Evolutionary conservation across 2,888 invertebrate genomes (phyloP), one percentile per base, ranked within the genome.

Genomic region (Hirtodrosophila alboralis): DNA sequence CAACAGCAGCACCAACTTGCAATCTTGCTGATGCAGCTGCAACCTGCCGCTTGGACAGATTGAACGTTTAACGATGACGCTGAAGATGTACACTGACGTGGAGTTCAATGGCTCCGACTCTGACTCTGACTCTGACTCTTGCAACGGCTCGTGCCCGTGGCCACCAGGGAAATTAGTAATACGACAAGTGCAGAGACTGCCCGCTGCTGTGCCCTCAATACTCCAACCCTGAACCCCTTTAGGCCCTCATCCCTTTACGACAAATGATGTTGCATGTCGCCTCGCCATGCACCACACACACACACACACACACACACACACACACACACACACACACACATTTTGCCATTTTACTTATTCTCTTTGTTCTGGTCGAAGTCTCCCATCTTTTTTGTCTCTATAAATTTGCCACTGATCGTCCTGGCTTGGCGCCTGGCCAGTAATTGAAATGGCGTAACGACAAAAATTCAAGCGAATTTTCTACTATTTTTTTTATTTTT

Each of bases 391-490:
- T 77, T 71, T 75, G 72, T 83, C 75, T 78, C 85, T 72, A 79
- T 84, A 81, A 84, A 78, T 79, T 72, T 67, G 75, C 67, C 72
- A 70, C 65, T 64, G 84, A 81, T 81, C 84, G 71, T 66, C 68
- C 79, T 64, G 70, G 58, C 65, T 68, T 77, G 85, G 80, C 80
- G 72, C 72, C 72, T 67, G 67, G 67, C 70, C 81, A 71, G 87
- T 85, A 87, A 85, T 85, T 87, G 84, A 84, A 87, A 84, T 78
- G 86, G 84, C 87, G 81, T 86, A 84, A 74, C 86, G 86, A 76
- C 84, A 79, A 83, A 85, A 85, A 71, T 80, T 76, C 60, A 63
- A 59, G 56, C 53, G 64, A 66, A 83, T 75, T 76, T 70, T 59
- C 54, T 47, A 34, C 27, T 4, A 40, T 44, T 41, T 51, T 57